These are phyloP conservation scores for Tychaedon coryphoeus DNA, from an alignment of 2,113 vertebrate species.

Conservation along the genomic window DNA sequence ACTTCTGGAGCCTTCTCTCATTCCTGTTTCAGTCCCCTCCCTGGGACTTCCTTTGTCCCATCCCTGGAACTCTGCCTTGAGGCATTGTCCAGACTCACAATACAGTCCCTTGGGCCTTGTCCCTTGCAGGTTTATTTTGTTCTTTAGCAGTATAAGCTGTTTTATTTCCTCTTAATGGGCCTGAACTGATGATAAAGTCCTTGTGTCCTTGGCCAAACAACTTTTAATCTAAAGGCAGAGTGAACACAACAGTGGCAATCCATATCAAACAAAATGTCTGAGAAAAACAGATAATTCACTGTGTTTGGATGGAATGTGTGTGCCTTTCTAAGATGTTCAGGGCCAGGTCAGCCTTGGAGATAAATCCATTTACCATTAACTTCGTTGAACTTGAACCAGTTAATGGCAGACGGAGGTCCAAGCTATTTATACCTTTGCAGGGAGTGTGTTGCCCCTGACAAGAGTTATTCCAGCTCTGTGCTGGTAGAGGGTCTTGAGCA, in stretches of 20 bases:
- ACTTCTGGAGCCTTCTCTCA: background rate
- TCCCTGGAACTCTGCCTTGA: background rate
- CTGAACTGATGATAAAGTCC: background rate
- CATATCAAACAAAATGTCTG: background rate
- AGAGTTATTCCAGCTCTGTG: background rate
- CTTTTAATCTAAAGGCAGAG: background rate
- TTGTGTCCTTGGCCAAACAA: background rate
- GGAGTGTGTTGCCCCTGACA: background rate
- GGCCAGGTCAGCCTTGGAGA: background rate
- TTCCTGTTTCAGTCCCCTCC: background rate
- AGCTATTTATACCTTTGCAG: background rate
- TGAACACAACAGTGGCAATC: background rate
- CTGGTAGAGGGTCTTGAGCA: background rate
- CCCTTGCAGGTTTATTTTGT: background rate
- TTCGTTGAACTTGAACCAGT: background rate
- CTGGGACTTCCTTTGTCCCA: background rate
- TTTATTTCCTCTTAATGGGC: background rate
- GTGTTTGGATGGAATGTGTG: background rate
- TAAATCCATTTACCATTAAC: background rate
- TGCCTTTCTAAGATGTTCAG: background rate
- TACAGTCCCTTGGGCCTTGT: background rate
- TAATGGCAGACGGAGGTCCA: background rate
- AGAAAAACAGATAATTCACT: background rate
- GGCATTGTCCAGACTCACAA: background rate
- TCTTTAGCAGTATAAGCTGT: background rate